Base-by-base conservation (phyloP, 2,888 invertebrate genomes). In the Strigamia transsilvanica region DNA sequence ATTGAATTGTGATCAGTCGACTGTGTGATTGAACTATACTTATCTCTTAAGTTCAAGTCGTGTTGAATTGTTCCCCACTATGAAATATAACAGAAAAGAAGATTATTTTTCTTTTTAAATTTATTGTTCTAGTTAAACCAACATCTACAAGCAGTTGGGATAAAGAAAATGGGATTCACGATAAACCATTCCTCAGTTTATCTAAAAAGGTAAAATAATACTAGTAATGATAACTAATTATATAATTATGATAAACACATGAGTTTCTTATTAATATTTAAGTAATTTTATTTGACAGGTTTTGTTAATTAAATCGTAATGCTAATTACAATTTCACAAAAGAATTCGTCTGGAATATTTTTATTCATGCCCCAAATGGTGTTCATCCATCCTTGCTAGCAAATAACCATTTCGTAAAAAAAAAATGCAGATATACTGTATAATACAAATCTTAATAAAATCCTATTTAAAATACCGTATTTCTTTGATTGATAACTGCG, bases 161-260 rank as follows among this genome's bases (percentile, higher is more conserved):
- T 32, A 73, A 73, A n/a, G 73, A 73, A 73, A 73, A 73, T 73
- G 73, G 73, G n/a, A 73, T 73, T 32, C 73, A 73, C 27, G 73
- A 73, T 27, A 73, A 73, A 13, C 32, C 73, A 15, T 73, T 73
- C n/a, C 73, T 32, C 73, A 73, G 73, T 27, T 32, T 73, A 73
- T 73, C 73, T 13, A 73, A 73, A 73, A 73, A 73, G 73, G 73
- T 73, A 73, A 73, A 73, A 66, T 3, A 51, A 18, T 51, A 18
- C n/a, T n/a, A n/a, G n/a, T n/a, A n/a, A n/a, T n/a, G n/a, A n/a
- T n/a, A 51, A 66, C 0, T 1, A 66, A 66, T 3, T 66, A 66
- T 66, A n/a, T 46, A 46, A 46, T 46, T 46, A 46, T 13, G 5
- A 13, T 13, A 3, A 2, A 13, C 4, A 46, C 13, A 46, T 46